A percentile compares a stretch with the other conserved stretches of the same genome.
Evolutionary conservation across 2,113 vertebrate species (phyloP).

Genomic region (Stigmatopora nigra): DNA sequence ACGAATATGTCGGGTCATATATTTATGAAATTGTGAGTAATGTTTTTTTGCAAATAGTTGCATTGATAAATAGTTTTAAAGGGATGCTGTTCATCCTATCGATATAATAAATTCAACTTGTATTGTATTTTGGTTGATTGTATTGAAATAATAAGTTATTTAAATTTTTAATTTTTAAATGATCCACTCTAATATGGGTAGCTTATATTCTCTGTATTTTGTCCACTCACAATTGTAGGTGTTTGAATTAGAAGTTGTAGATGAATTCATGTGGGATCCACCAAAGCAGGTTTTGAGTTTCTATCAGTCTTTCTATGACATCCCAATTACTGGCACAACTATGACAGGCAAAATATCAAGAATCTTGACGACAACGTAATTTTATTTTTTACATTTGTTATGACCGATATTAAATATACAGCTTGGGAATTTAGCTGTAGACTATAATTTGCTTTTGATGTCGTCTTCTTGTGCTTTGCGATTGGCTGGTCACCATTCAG

Average conservation of each 20-base stretch:
- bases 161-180: not conserved
- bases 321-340: not conserved
- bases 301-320: not conserved
- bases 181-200: not conserved
- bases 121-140: not conserved
- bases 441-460: too few relatives aligned
- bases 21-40: not conserved
- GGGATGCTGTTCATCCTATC: not conserved
- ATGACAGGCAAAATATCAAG: too few relatives aligned
- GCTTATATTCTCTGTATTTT: not conserved
- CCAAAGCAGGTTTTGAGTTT: too few relatives aligned
- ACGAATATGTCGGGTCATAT: conserved; percentile 7
- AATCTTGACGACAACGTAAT: too few relatives aligned
- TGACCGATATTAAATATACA: too few relatives aligned
- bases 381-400: too few relatives aligned
- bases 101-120: not conserved
- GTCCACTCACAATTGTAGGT: not conserved
- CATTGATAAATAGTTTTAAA: conserved; percentile 8
- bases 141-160: not conserved
- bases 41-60: not conserved
- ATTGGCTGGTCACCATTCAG: too few relatives aligned
- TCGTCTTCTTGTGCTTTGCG: too few relatives aligned
- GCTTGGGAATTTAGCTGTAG: too few relatives aligned
- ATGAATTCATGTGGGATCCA: not conserved
- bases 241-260: not conserved